Percentiles rank a stretch among this genome's conserved stretches.
Conservation (phyloP, 2,113 vertebrate genomes). For the Apteryx owenii region DNA sequence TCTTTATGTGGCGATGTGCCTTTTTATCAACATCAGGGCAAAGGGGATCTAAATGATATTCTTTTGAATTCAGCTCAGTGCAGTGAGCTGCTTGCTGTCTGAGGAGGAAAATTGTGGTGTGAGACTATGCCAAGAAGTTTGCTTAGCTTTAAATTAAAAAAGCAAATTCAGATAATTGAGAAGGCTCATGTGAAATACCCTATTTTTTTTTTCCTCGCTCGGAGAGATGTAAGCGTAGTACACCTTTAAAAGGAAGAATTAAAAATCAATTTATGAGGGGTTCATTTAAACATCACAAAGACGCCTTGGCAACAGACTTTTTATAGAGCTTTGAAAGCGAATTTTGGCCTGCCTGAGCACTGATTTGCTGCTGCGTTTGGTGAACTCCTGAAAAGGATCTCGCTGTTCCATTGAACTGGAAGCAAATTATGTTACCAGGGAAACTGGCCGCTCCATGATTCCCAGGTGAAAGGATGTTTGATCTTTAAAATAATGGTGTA, state of each 20-base stretch:
- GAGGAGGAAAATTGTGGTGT: not conserved
- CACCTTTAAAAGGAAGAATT: slow-evolving; percentile 58
- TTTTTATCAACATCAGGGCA: not conserved
- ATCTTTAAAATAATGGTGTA: slow-evolving; percentile 71
- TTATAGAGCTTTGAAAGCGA: slow-evolving; percentile 2
- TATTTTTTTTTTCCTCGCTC: not conserved
- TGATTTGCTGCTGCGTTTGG: slow-evolving; percentile 6
- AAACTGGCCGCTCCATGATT: slow-evolving; percentile 44
- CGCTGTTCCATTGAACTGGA: slow-evolving; percentile 56
- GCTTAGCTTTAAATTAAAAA: slow-evolving; percentile 10
- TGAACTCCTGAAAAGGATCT: slow-evolving; percentile 48
- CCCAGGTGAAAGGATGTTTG: slow-evolving; percentile 72
- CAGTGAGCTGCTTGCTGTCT: not conserved
- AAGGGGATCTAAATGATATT: not conserved
- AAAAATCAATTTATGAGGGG: slow-evolving; percentile 64
- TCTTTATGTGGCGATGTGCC: rapidly evolving
- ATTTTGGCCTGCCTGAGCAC: not conserved
- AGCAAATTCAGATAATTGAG: not conserved
- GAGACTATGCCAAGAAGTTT: not conserved
- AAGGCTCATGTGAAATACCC: not conserved
- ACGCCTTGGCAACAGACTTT: slow-evolving; percentile 62
- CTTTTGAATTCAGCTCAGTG: rapidly evolving
- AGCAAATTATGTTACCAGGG: slow-evolving; percentile 63
- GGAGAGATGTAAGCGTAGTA: not conserved
- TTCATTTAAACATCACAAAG: slow-evolving; percentile 57